These are phyloP conservation scores for Adrianichthys oophorus DNA, from an alignment of 2,797 vertebrate species.

Conservation along the genomic window DNA sequence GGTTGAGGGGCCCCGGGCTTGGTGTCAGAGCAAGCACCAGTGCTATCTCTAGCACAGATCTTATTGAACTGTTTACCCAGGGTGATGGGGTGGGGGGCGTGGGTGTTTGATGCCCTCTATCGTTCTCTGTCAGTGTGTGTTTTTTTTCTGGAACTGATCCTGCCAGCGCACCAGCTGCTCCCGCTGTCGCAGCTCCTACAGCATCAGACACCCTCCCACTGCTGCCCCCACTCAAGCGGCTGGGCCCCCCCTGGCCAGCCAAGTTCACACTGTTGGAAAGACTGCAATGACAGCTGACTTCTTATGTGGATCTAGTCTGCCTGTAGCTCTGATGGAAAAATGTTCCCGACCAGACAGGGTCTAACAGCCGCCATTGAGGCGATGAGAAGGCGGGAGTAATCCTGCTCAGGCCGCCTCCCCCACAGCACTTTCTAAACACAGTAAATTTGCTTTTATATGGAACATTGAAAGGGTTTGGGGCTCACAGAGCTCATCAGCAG, in stretches of 20 bases:
- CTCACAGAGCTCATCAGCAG: too few relatives aligned
- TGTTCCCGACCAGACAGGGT: too few relatives aligned
- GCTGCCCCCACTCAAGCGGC: constrained; percentile 21
- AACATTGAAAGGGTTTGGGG: too few relatives aligned
- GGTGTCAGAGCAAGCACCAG: constrained; percentile 41
- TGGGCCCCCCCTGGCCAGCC: constrained; percentile 40
- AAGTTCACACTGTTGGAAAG: constrained; percentile 58
- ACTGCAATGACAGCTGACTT: constrained; percentile 59
- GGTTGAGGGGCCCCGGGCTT: constrained; percentile 41
- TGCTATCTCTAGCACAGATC: constrained; percentile 48
- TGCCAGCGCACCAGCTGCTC: constrained; percentile 63
- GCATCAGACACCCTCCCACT: constrained; percentile 46
- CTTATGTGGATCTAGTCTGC: constrained; percentile 43
- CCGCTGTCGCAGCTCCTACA: constrained; percentile 48
- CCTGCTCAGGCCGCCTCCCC: too few relatives aligned
- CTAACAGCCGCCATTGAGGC: too few relatives aligned
- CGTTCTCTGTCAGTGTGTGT: constrained; percentile 55
- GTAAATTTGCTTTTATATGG: too few relatives aligned
- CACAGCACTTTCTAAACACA: too few relatives aligned
- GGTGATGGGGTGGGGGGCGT: constrained; percentile 27
- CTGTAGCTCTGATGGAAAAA: constrained; percentile 11
- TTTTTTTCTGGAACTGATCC: constrained; percentile 56
- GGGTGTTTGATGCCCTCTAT: constrained; percentile 64
- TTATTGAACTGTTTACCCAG: constrained; percentile 57
- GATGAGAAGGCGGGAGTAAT: too few relatives aligned